Evolutionary conservation across 1,140 invertebrate species (phyloP).

Genomic region (Drosophila kanapiae): DNA sequence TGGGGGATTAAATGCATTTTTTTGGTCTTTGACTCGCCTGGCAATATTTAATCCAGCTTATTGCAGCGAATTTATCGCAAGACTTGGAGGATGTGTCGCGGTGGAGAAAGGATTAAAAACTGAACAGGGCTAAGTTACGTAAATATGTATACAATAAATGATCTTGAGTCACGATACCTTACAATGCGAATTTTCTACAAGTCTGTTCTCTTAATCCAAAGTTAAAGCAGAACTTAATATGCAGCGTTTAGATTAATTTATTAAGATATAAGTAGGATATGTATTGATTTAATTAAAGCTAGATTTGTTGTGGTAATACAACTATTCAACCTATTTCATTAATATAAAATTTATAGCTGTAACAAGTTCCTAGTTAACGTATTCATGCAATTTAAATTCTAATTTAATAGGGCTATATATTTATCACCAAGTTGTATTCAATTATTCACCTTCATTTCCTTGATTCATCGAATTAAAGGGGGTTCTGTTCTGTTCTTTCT

Average conservation of each 20-base stretch:
- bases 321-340: constrained; percentile 10
- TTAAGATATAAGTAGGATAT: neutral
- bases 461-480: neutral
- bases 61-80: constrained; percentile 45
- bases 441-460: neutral
- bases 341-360: neutral
- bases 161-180: constrained; percentile 12
- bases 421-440: no score
- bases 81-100: constrained; percentile 27
- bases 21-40: constrained; percentile 67
- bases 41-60: constrained; percentile 61
- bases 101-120: constrained; percentile 43
- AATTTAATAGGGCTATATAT: neutral
- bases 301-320: no score
- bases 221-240: constrained; percentile 10
- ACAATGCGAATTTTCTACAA: neutral
- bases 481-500: neutral
- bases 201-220: neutral
- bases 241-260: constrained; percentile 3
- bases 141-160: constrained; percentile 14
- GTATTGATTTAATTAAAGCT: constrained; percentile 17
- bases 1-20: constrained; percentile 69
- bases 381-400: neutral
- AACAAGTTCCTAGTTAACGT: no score
- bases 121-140: constrained; percentile 17